phyloP scores from a whole-genome alignment of 2,888 invertebrate species.

The Liopterus haemorrhoidalis region DNA sequence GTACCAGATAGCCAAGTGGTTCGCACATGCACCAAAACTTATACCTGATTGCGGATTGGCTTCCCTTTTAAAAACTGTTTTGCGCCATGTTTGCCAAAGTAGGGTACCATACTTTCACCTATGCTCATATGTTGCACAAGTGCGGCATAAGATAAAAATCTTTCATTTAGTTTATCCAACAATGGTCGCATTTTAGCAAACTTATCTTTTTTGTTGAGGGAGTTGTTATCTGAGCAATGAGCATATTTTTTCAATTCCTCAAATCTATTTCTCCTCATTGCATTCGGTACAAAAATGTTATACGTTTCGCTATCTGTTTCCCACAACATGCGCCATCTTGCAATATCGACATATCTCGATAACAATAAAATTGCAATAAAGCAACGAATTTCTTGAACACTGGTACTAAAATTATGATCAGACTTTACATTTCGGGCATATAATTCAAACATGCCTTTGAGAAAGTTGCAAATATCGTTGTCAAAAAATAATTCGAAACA shows the following conservation, averaged over 20 bases:
- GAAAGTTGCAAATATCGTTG: not conserved
- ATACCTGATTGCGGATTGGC: too few species aligned
- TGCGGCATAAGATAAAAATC: conserved; percentile 19
- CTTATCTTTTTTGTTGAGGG: too few species aligned
- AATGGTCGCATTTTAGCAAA: too few species aligned
- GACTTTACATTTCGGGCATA: conserved; percentile 3
- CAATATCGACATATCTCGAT: too few species aligned
- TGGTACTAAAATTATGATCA: too few species aligned
- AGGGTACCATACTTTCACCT: conserved; percentile 28
- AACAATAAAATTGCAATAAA: too few species aligned
- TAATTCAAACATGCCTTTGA: conserved; percentile 1
- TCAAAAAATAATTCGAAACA: conserved; percentile 2
- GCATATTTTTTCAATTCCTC: too few species aligned
- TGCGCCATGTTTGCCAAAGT: conserved; percentile 22
- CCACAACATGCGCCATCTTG: too few species aligned
- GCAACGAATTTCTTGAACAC: too few species aligned
- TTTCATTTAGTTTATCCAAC: conserved; percentile 22
- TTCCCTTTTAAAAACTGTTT: conserved; percentile 26
- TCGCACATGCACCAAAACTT: conserved; percentile 20
- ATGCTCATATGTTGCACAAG: conserved; percentile 16
- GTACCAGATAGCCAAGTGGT: conserved; percentile 21
- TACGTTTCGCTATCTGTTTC: too few species aligned
- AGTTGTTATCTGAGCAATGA: too few species aligned
- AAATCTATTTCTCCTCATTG: conserved; percentile 19
- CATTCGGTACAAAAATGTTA: conserved; percentile 17